Percentiles rank a stretch among this genome's conserved stretches.
Evolutionary conservation across 2,888 invertebrate genomes (phyloP).

Genomic region (Hypsopygia costalis): DNA sequence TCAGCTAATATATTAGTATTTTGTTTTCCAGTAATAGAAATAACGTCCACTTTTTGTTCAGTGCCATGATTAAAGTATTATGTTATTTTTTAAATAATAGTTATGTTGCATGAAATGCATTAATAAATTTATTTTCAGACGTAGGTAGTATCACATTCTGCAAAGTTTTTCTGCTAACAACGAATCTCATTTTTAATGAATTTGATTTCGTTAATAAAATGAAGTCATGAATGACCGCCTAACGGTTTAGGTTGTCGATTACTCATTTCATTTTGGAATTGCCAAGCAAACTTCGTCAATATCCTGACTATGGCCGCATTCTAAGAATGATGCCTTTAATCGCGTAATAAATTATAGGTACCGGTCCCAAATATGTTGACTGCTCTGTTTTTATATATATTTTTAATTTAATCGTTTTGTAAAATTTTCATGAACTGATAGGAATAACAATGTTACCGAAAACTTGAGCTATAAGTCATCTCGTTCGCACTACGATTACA

Average conservation of each 20-base stretch:
- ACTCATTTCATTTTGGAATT: constrained; percentile 45
- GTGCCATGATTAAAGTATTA: constrained; percentile 76
- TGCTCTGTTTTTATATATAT: neutral
- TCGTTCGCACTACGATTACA: constrained; percentile 3
- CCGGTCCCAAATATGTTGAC: constrained; percentile 2
- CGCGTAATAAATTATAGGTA: constrained; percentile 2
- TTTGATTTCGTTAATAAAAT: too few relatives aligned
- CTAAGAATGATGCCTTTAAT: constrained; percentile 40
- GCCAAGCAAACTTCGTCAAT: constrained; percentile 61
- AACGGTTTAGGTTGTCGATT: constrained; percentile 40
- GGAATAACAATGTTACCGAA: constrained; percentile 7
- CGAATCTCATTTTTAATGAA: constrained; percentile 63
- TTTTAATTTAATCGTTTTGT: neutral
- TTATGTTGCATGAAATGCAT: constrained; percentile 75
- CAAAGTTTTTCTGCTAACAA: constrained; percentile 46
- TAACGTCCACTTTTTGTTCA: constrained; percentile 60
- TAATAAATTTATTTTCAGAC: constrained; percentile 39
- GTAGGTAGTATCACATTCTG: constrained; percentile 31
- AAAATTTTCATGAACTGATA: constrained; percentile 7
- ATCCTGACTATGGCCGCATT: constrained; percentile 40
- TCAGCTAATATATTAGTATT: constrained; percentile 40
- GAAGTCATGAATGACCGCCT: constrained; percentile 23
- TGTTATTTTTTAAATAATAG: constrained; percentile 68
- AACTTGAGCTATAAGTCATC: constrained; percentile 2
- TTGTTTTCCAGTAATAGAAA: constrained; percentile 45